Evolutionary conservation across 1,140 invertebrate genomes (phyloP), one percentile per base, ranked within the genome.

Genomic region (Eueides isabella): DNA sequence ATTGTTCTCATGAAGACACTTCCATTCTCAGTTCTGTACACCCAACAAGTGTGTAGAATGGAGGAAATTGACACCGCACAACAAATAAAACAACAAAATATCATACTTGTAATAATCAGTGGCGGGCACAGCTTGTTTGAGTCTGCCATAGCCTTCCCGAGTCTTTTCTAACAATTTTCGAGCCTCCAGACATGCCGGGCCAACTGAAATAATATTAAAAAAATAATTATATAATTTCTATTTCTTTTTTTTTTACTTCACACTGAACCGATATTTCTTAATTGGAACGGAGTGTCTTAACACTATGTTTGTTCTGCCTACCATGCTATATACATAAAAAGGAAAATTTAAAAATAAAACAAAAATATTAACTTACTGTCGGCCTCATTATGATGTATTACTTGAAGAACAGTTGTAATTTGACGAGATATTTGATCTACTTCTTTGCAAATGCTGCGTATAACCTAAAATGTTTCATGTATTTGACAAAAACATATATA

Each of bases 31-130:
- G 11, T 14, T 38, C 12, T 16, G 12, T 16, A n/a, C n/a, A n/a
- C n/a, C n/a, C n/a, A n/a, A n/a, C n/a, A n/a, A n/a, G n/a, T n/a
- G n/a, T n/a, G n/a, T n/a, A n/a, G n/a, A n/a, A n/a, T n/a, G n/a
- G n/a, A n/a, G n/a, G n/a, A n/a, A n/a, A n/a, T n/a, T n/a, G n/a
- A n/a, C n/a, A n/a, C n/a, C n/a, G n/a, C n/a, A n/a, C n/a, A 9
- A 55, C 38, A 62, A 64, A 64, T 3, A 72, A 12, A 48, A 66
- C 31, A 74, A 65, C 30, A 14, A 28, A 67, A 70, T 72, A 74
- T 48, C 83, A 72, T 84, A 92, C 90, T 91, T 92, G 76, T 86
- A 92, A 74, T 89, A 92, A 71, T 91, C 89, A 28, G 83, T 79
- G 4, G 81, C 9, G 0, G 89, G 88, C 6, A 92, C 85, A 30